Evolutionary conservation across 2,797 vertebrate species (phyloP).

Genomic region (Tinamus major): DNA sequence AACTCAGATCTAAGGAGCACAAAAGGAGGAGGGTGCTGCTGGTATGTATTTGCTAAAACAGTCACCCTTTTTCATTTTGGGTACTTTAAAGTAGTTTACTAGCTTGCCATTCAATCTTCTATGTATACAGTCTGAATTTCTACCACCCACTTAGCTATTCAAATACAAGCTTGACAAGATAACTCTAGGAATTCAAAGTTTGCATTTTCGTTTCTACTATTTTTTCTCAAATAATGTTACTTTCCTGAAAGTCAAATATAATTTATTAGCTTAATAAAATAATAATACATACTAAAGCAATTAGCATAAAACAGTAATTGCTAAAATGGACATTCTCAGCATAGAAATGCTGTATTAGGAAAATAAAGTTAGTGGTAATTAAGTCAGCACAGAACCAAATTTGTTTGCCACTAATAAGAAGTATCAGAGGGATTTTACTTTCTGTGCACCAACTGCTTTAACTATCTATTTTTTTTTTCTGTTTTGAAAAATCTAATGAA

Average conservation of each 20-base stretch:
- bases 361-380: background rate
- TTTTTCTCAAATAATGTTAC: background rate
- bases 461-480: background rate
- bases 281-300: background rate
- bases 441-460: background rate
- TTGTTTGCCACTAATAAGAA: background rate
- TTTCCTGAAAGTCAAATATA: background rate
- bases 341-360: background rate
- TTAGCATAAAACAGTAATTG: background rate
- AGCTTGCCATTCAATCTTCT: background rate
- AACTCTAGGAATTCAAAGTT: background rate
- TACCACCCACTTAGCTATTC: no score
- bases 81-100: background rate
- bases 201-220: background rate
- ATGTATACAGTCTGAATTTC: background rate
- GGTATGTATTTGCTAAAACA: background rate
- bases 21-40: background rate
- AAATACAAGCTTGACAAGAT: background rate
- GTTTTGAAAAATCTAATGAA: constrained; percentile 22
- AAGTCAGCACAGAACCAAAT: background rate
- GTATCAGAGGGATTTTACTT: constrained; percentile 6
- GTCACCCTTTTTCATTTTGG: background rate
- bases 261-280: background rate
- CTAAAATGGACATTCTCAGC: background rate
- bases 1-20: background rate